Evolutionary conservation across 2,797 vertebrate species (phyloP), one percentile per base, ranked within the genome.

Genomic region (Acipenser ruthenus): DNA sequence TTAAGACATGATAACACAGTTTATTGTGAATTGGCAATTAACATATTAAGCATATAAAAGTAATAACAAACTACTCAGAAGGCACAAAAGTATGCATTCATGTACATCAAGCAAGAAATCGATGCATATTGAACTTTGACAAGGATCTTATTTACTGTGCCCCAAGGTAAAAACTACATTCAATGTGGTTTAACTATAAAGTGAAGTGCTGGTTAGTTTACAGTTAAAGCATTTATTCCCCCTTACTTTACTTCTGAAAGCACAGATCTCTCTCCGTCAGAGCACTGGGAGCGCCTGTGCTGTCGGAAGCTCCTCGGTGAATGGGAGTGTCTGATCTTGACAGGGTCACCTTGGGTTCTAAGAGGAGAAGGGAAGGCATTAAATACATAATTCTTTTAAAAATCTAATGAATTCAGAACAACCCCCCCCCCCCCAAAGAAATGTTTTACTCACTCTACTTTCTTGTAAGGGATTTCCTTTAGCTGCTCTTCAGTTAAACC

Each of bases 401-500:
- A 37, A 1, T 37, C 23, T 1, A 37, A 37, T 37, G 2, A 37
- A 37, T 37, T 37, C 23, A 37, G 23, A 4, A 37, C 23, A 23
- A n/a, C n/a, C n/a, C n/a, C n/a, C n/a, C n/a, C n/a, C 23, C 23
- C 23, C 23, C 23, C 23, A 23, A 68, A 37, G 2, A 37, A 37
- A 55, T 55, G 52, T 55, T 9, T 55, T 37, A 88, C 91, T 90
- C 66, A 94, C 93, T 93, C 92, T 74, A 94, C 83, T 89, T 93
- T 94, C 74, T 91, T 93, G 66, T 94, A 94, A 0, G 93, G 93
- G 70, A 94, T 94, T 85, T 94, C 93, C 82, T 91, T 94, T 78
- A 93, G 47, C 66, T 94, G 92, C 37, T 93, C 91, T 65, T 91
- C 91, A 60, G 91, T 89, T 47, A 94, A 71, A 50, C 92, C 92